These are phyloP conservation scores for Iguana delicatissima DNA, from an alignment of 2,797 vertebrate genomes.

Conservation along the genomic window DNA sequence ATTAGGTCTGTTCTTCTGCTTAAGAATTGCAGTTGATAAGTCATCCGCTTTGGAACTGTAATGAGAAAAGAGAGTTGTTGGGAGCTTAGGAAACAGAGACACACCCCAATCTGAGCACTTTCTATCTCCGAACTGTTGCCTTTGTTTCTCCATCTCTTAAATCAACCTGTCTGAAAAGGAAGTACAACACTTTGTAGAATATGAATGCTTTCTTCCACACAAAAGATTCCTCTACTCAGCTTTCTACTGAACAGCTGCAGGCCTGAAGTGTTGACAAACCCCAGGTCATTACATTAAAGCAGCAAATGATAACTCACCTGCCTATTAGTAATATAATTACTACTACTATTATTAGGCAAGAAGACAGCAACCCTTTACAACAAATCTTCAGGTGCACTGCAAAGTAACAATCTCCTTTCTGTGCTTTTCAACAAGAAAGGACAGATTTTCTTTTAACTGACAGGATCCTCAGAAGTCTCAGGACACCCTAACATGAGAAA, in stretches of 20 bases:
- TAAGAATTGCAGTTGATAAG: slow-evolving; percentile 97
- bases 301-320: not conserved
- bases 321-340: too few relatives aligned
- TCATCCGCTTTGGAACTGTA: slow-evolving; percentile 96
- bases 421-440: not conserved
- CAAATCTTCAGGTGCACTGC: not conserved
- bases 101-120: not conserved
- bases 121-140: not conserved
- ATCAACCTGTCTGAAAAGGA: not conserved
- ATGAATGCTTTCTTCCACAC: not conserved
- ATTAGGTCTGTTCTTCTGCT: slow-evolving; percentile 98
- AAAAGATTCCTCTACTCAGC: not conserved
- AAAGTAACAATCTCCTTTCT: too few relatives aligned
- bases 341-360: not conserved
- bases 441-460: not conserved
- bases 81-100: not conserved
- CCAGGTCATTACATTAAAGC: not conserved
- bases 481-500: not conserved
- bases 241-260: not conserved
- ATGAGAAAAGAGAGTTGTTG: slow-evolving; percentile 41
- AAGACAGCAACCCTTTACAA: not conserved
- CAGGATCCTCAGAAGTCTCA: not conserved
- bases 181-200: not conserved
- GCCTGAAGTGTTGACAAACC: not conserved
- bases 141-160: slow-evolving; percentile 10